Conservation (phyloP, 1,140 invertebrate genomes). For the Bacillus rossius region DNA sequence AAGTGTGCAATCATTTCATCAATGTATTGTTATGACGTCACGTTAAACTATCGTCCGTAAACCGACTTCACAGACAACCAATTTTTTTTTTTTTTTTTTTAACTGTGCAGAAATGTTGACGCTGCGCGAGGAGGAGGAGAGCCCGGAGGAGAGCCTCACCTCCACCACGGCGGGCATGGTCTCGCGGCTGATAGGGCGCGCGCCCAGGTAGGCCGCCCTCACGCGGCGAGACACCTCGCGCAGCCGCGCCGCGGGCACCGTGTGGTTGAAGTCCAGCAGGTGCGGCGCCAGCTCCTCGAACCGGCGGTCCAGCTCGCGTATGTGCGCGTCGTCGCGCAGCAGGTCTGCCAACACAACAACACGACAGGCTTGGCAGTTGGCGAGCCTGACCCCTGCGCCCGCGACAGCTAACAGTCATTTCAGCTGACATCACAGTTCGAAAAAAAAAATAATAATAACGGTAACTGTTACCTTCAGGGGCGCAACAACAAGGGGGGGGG, state of each 20-base stretch:
- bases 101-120: no score
- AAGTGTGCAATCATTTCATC: no score
- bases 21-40: no score
- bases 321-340: neutral
- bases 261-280: constrained; percentile 26
- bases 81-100: no score
- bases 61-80: no score
- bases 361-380: neutral
- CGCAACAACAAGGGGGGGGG: no score
- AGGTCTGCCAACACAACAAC: constrained; percentile 22
- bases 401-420: neutral
- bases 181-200: constrained; percentile 6
- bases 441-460: neutral
- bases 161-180: constrained; percentile 18
- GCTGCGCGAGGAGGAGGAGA: no score
- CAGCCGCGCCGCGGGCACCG: constrained; percentile 9
- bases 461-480: no score
- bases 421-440: neutral
- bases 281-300: constrained; percentile 27
- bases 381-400: neutral
- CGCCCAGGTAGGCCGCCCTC: constrained; percentile 20
- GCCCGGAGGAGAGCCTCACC: no score
- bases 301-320: constrained; percentile 18
- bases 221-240: constrained; percentile 19
- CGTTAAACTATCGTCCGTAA: no score